phyloP scores from a whole-genome alignment of 2,888 invertebrate genomes.

The Hylaea fasciaria region DNA sequence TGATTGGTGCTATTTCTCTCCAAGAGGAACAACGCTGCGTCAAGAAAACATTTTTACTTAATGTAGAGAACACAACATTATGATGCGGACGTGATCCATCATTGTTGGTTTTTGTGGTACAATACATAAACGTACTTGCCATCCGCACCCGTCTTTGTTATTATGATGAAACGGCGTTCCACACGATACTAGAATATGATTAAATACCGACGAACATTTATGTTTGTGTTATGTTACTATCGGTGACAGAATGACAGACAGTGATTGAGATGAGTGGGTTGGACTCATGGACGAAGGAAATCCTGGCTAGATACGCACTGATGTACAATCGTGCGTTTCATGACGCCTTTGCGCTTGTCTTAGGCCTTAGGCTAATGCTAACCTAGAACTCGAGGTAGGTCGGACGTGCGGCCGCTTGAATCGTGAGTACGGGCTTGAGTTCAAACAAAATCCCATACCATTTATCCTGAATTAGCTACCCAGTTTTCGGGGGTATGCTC shows the following conservation, averaged over 20 bases:
- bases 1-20: conserved; percentile 7
- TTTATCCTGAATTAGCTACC: too few relatives aligned
- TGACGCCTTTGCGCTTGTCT: too few relatives aligned
- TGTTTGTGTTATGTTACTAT: conserved; percentile 2
- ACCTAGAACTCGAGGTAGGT: too few relatives aligned
- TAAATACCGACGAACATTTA: conserved; percentile 35
- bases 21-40: conserved; percentile 12
- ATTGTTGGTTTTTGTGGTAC: conserved; percentile 52
- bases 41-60: conserved; percentile 23
- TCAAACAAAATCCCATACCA: too few relatives aligned
- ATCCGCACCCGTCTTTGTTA: conserved; percentile 46
- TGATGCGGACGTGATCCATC: conserved; percentile 50
- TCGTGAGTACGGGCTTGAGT: too few relatives aligned
- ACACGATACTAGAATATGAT: conserved; percentile 41
- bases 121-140: conserved; percentile 43
- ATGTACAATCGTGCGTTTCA: too few relatives aligned
- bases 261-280: not conserved
- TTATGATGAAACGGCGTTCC: conserved; percentile 48
- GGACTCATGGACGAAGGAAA: too few relatives aligned
- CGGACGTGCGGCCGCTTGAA: too few relatives aligned
- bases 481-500: too few relatives aligned
- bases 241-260: not conserved
- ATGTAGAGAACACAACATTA: conserved; percentile 21
- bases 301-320: too few relatives aligned
- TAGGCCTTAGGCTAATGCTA: too few relatives aligned